Base-by-base conservation (phyloP, 2,113 vertebrate genomes). In the Elephantulus edwardii region DNA sequence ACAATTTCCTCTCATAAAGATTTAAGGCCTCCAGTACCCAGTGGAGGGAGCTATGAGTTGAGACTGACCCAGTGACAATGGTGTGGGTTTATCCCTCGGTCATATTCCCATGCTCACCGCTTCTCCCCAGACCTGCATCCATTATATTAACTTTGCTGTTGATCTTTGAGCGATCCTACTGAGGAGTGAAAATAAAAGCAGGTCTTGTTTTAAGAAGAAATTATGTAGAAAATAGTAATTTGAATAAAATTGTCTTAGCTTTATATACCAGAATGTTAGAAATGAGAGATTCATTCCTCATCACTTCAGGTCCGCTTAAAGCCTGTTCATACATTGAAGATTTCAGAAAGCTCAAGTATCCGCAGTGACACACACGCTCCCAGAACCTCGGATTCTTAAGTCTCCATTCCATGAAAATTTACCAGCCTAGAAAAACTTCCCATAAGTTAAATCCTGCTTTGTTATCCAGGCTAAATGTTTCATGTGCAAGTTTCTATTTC, bases 401-500 rank as follows among this genome's bases (percentile, higher is more conserved):
- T 86, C 46, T 81, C 33, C 30, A 22, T 46, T 81, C 62, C 38
- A 35, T 28, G 35, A 68, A 76, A 79, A 50, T 56, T 62, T 22
- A 75, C 40, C 54, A 78, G 46, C 70, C 38, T 79, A 83, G 62
- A 74, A 92, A 79, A 92, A 48, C 42, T 86, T 28, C 28, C 10
- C 3, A 20, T 54, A 83, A 74, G 20, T 40, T 30, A 19, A 46
- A 77, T 94, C 86, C 62, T 88, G 66, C 68, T 83, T 83, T 80
- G 28, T 89, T 54, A 74, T 87, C 42, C 86, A 76, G 85, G 24
- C 54, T 92, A 80, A 76, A 56, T 88, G 50, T 86, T 95, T 38
- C 66, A 46, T 92, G 20, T 88, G 28, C 1, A 83, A 82, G 5
- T 92, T 92, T 48, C 56, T 92, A 54, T 75, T 92, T 93, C 84